Evolutionary conservation across 2,113 vertebrate species (phyloP).

Genomic region (Ptilonorhynchus violaceus): DNA sequence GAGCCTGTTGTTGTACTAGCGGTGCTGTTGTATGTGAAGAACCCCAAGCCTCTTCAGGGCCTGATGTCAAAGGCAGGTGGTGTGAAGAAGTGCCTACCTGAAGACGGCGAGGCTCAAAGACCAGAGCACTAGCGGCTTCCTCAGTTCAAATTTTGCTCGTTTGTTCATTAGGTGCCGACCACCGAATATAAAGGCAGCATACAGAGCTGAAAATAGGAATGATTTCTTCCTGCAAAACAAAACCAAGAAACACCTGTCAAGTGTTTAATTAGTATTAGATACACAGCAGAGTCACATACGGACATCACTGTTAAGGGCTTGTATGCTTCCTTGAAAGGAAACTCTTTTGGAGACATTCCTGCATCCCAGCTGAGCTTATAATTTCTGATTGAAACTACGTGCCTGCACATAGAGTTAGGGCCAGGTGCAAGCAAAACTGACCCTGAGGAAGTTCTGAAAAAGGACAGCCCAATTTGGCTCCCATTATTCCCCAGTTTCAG

Average conservation of each 20-base stretch:
- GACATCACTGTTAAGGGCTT: background rate
- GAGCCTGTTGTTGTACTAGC: background rate
- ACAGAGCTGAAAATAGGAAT: conserved; percentile 94
- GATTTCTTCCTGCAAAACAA: conserved; percentile 93
- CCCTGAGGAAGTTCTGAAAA: background rate
- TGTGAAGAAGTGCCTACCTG: conserved; percentile 77
- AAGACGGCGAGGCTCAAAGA: conserved; percentile 95
- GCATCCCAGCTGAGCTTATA: background rate
- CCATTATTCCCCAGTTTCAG: background rate
- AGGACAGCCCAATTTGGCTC: background rate
- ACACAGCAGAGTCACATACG: background rate
- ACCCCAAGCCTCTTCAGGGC: background rate
- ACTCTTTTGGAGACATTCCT: background rate
- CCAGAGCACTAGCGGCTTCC: conserved; percentile 97
- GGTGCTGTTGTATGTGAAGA: background rate
- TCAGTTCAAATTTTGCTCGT: conserved; percentile 96
- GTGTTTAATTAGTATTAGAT: background rate
- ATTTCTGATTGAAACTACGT: background rate
- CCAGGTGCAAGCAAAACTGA: background rate
- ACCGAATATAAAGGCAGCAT: conserved; percentile 95
- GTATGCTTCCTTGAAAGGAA: background rate
- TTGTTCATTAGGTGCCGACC: conserved; percentile 98
- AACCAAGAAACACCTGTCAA: conserved; percentile 15
- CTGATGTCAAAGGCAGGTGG: background rate
- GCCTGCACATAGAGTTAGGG: background rate